Percentiles rank a stretch among this genome's conserved stretches.
Conservation (phyloP, 2,888 invertebrate genomes). For the Boloria selene region DNA sequence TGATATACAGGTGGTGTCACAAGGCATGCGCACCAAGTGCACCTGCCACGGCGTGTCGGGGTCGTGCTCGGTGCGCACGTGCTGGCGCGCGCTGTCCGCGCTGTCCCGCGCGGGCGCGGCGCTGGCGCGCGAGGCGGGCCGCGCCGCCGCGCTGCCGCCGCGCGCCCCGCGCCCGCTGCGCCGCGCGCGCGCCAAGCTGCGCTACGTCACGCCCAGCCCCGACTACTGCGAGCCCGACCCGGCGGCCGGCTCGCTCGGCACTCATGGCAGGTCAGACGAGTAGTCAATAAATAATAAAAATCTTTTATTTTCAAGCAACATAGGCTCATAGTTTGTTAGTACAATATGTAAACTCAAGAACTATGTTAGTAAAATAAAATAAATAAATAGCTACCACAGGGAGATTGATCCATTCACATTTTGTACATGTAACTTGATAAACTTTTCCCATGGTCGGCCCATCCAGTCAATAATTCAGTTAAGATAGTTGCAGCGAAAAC, state of each 20-base stretch:
- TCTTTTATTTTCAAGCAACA: too few species aligned
- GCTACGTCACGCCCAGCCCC: constrained; percentile 90
- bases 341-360: too few species aligned
- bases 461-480: too few species aligned
- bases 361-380: too few species aligned
- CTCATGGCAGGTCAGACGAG: constrained; percentile 85
- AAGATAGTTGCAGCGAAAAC: too few species aligned
- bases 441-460: too few species aligned
- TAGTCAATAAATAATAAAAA: too few species aligned
- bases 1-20: constrained; percentile 81
- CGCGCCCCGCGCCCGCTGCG: constrained; percentile 62
- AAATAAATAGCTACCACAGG: too few species aligned
- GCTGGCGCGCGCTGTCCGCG: constrained; percentile 88
- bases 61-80: constrained; percentile 91
- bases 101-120: constrained; percentile 84
- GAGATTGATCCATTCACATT: too few species aligned
- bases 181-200: constrained; percentile 82
- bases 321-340: too few species aligned
- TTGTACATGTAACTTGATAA: too few species aligned
- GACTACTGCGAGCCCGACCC: constrained; percentile 91
- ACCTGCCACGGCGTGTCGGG: constrained; percentile 94
- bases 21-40: constrained; percentile 84
- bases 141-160: constrained; percentile 69
- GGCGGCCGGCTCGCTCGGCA: constrained; percentile 88
- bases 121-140: constrained; percentile 66